A percentile compares a stretch with the other conserved stretches of the same genome.
These are phyloP conservation scores for Cepphus grylle DNA, from an alignment of 2,113 vertebrate species.

Conservation along the genomic window DNA sequence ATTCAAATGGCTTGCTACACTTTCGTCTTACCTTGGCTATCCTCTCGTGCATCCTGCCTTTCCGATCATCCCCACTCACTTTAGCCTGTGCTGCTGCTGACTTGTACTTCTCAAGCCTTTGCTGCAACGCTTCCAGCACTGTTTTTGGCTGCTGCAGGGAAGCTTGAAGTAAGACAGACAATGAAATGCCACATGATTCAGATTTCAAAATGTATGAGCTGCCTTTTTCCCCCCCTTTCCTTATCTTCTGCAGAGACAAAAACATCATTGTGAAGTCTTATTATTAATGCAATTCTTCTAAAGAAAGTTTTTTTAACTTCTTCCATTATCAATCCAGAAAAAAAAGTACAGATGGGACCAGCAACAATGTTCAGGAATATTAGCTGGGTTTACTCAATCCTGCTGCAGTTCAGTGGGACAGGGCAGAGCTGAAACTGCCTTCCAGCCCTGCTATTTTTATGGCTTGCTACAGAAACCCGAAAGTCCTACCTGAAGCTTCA, in stretches of 20 bases:
- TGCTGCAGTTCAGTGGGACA: neutral
- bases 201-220: neutral
- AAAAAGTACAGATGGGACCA: neutral
- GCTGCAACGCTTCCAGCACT: slow-evolving; percentile 87
- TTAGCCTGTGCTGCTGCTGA: slow-evolving; percentile 87
- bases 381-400: neutral
- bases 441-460: neutral
- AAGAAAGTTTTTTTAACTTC: neutral
- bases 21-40: slow-evolving; percentile 84
- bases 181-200: neutral
- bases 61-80: slow-evolving; percentile 84
- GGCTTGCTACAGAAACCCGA: neutral
- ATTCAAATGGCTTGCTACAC: neutral
- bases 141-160: slow-evolving; percentile 75
- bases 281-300: neutral
- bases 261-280: neutral
- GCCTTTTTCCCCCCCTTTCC: neutral
- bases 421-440: neutral
- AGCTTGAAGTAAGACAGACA: slow-evolving; percentile 31
- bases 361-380: neutral
- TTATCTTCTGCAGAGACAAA: neutral
- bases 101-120: slow-evolving; percentile 86
- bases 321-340: neutral
- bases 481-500: slow-evolving; percentile 36
- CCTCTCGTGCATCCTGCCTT: slow-evolving; percentile 93